A percentile compares a stretch with the other conserved stretches of the same genome.
phyloP scores from a whole-genome alignment of 2,888 invertebrate genomes.

The Diloba caeruleocephala region DNA sequence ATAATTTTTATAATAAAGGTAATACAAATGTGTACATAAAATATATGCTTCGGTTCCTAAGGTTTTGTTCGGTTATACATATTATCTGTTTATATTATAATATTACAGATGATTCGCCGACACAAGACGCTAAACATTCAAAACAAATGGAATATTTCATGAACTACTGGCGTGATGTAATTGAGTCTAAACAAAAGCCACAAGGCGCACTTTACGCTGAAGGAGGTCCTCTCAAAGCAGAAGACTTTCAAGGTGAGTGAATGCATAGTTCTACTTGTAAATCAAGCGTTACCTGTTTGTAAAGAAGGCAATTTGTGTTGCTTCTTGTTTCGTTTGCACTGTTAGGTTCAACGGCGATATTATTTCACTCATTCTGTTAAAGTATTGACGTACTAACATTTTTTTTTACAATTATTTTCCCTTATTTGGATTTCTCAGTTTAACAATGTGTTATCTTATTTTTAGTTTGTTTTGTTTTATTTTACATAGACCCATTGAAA shows the following conservation, averaged over 20 bases:
- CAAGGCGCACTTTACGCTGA: constrained; percentile 77
- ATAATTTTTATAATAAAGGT: constrained; percentile 77
- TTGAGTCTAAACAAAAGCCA: constrained; percentile 73
- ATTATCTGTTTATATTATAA: constrained; percentile 10
- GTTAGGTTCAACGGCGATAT: constrained; percentile 70
- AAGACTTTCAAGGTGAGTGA: constrained; percentile 78
- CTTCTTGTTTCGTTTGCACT: constrained; percentile 76
- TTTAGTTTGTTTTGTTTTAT: constrained; percentile 63
- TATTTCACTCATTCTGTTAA: constrained; percentile 69
- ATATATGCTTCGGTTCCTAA: constrained; percentile 5
- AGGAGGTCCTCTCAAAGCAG: constrained; percentile 80
- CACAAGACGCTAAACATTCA: constrained; percentile 64
- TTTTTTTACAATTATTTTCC: constrained; percentile 63
- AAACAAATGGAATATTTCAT: constrained; percentile 83
- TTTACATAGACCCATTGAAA: constrained; percentile 63
- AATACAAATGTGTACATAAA: constrained; percentile 22
- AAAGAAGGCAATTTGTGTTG: constrained; percentile 72
- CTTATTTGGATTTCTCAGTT: constrained; percentile 67
- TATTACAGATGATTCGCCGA: constrained; percentile 56
- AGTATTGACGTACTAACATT: constrained; percentile 59
- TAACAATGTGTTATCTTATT: constrained; percentile 57
- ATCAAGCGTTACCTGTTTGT: constrained; percentile 53
- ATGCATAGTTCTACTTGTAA: constrained; percentile 23
- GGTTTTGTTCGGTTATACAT: no score
- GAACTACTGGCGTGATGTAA: constrained; percentile 79